phyloP scores from a whole-genome alignment of 1,140 invertebrate species.

The Gryllus bimaculatus region DNA sequence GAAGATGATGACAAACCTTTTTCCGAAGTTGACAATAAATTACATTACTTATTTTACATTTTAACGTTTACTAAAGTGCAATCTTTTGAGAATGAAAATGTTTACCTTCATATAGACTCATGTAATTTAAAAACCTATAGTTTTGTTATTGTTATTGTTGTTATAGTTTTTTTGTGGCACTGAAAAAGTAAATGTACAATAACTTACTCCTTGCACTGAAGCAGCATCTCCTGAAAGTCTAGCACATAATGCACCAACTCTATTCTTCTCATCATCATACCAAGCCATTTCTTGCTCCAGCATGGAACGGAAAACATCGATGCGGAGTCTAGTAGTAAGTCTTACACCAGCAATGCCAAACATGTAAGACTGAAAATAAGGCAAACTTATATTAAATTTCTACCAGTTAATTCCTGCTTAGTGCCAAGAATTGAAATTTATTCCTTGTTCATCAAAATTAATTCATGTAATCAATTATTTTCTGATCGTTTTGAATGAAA shows the following conservation, averaged over 20 bases:
- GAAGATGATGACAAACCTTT: too few species aligned
- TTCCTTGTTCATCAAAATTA: too few species aligned
- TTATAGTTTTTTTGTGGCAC: neutral
- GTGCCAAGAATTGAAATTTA: too few species aligned
- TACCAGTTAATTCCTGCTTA: too few species aligned
- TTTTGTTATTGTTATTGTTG: neutral
- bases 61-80: too few species aligned
- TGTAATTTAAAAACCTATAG: neutral
- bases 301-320: slow-evolving; percentile 59
- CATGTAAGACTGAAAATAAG: slow-evolving; percentile 43
- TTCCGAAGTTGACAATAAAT: too few species aligned
- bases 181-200: neutral
- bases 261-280: slow-evolving; percentile 67
- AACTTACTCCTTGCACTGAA: slow-evolving; percentile 64
- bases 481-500: too few species aligned
- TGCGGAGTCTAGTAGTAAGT: slow-evolving; percentile 60
- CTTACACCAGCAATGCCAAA: slow-evolving; percentile 67
- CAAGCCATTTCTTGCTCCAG: slow-evolving; percentile 72
- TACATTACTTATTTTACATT: too few species aligned
- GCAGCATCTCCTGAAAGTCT: slow-evolving; percentile 69
- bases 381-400: slow-evolving; percentile 15
- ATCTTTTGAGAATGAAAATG: too few species aligned
- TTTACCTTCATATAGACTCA: too few species aligned
- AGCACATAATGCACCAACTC: slow-evolving; percentile 67
- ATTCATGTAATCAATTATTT: too few species aligned